These are phyloP conservation scores for Corbicula japonica DNA, from an alignment of 2,888 invertebrate species.

Conservation along the genomic window DNA sequence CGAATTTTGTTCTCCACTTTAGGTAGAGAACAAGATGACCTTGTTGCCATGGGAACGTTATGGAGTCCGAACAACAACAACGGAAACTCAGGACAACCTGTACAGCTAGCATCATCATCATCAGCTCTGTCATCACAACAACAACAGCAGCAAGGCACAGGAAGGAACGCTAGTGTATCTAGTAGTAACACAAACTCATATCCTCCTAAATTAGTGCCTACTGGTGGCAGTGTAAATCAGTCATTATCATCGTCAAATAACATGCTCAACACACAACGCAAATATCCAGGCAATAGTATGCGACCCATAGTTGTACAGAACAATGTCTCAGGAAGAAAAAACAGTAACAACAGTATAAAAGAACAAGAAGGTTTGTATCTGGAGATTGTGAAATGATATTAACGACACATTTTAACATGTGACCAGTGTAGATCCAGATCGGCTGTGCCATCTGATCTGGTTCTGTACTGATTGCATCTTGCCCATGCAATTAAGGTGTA, in stretches of 20 bases:
- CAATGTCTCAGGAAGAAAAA: constrained; percentile 67
- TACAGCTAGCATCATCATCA: constrained; percentile 33
- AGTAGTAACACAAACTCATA: constrained; percentile 59
- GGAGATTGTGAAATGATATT: neutral
- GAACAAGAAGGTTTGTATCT: constrained; percentile 57
- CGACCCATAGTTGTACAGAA: constrained; percentile 70
- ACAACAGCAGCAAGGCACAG: constrained; percentile 32
- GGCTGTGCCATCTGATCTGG: no score
- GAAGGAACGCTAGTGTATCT: constrained; percentile 49
- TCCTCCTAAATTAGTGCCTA: constrained; percentile 52
- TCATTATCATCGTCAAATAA: constrained; percentile 59
- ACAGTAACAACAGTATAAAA: constrained; percentile 54
- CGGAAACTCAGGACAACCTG: constrained; percentile 7
- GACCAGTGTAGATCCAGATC: neutral
- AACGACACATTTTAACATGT: neutral
- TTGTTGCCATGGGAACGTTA: constrained; percentile 82
- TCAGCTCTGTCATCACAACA: constrained; percentile 61
- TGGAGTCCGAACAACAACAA: constrained; percentile 76
- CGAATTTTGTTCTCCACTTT: no score
- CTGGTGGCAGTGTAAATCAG: constrained; percentile 48
- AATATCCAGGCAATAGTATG: constrained; percentile 66
- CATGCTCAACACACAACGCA: constrained; percentile 64
- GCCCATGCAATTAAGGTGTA: neutral
- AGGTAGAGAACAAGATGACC: constrained; percentile 79
- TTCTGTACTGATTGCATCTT: neutral